These are phyloP conservation scores for Colinus virginianus DNA, from an alignment of 2,113 vertebrate genomes.

Conservation along the genomic window DNA sequence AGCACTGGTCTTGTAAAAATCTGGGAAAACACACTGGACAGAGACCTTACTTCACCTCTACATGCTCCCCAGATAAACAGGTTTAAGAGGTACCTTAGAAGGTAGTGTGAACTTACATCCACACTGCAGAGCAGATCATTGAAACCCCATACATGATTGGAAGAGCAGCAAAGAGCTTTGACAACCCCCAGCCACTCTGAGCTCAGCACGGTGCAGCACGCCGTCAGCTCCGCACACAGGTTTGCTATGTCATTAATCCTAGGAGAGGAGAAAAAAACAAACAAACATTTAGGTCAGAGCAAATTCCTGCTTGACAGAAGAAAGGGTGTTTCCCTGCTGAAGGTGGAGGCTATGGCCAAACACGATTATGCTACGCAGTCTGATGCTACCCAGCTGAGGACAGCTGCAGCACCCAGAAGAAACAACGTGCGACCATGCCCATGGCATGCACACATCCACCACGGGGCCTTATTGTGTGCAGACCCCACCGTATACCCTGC, in stretches of 20 bases:
- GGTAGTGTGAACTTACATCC: constrained; percentile 67
- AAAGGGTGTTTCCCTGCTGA: neutral
- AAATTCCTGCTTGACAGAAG: neutral
- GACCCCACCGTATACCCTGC: no score
- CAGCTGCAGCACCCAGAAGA: neutral
- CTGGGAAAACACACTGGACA: neutral
- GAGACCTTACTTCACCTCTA: neutral
- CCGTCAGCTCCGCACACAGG: constrained; percentile 75
- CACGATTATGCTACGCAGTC: accelerated
- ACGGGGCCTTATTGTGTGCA: no score
- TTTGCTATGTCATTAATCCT: constrained; percentile 79
- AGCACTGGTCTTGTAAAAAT: neutral
- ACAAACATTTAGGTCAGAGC: neutral
- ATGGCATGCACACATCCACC: neutral
- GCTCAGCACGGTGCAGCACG: constrained; percentile 79
- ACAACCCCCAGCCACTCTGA: constrained; percentile 77
- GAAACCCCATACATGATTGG: constrained; percentile 81
- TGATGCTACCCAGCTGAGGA: accelerated
- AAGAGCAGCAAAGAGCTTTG: constrained; percentile 82
- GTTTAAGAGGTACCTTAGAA: neutral
- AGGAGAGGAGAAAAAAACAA: neutral
- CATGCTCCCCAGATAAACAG: accelerated
- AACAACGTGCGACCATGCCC: neutral
- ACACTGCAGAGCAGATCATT: constrained; percentile 81
- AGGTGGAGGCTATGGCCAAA: neutral